phyloP scores from a whole-genome alignment of 1,140 invertebrate genomes.

The Aleiodes sp. region DNA sequence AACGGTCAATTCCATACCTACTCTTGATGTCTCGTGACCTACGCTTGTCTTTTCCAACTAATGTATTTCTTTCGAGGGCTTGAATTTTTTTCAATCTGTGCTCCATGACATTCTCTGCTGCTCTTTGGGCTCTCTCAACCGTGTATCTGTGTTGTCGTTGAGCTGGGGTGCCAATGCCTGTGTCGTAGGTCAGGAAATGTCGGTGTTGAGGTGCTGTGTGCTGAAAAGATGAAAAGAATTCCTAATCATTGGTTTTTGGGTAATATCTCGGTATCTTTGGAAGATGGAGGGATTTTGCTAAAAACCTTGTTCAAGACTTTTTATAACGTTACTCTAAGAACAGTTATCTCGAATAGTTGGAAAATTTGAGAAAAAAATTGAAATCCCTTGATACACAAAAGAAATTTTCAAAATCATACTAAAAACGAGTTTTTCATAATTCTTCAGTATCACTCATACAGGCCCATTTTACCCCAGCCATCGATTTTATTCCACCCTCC shows the following conservation, averaged over 20 bases:
- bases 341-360: no score
- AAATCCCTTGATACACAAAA: no score
- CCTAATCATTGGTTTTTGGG: background rate
- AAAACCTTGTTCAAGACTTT: no score
- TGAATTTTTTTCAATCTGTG: conserved; percentile 76
- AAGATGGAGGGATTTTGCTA: background rate
- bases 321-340: no score
- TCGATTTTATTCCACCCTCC: no score
- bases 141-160: conserved; percentile 81
- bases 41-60: conserved; percentile 72
- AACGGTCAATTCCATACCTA: conserved; percentile 83
- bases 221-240: conserved; percentile 56
- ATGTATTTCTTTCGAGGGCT: conserved; percentile 71
- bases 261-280: background rate
- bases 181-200: conserved; percentile 82
- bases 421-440: no score
- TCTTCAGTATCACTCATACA: no score
- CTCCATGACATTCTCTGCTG: conserved; percentile 79
- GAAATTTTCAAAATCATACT: no score
- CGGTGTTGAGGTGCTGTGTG: conserved; percentile 90
- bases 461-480: no score
- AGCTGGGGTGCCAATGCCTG: conserved; percentile 79
- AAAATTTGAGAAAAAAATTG: no score
- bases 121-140: conserved; percentile 75
- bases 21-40: conserved; percentile 77